These are phyloP conservation scores for Cyclura pinguis DNA, from an alignment of 2,797 vertebrate genomes.

Conservation along the genomic window DNA sequence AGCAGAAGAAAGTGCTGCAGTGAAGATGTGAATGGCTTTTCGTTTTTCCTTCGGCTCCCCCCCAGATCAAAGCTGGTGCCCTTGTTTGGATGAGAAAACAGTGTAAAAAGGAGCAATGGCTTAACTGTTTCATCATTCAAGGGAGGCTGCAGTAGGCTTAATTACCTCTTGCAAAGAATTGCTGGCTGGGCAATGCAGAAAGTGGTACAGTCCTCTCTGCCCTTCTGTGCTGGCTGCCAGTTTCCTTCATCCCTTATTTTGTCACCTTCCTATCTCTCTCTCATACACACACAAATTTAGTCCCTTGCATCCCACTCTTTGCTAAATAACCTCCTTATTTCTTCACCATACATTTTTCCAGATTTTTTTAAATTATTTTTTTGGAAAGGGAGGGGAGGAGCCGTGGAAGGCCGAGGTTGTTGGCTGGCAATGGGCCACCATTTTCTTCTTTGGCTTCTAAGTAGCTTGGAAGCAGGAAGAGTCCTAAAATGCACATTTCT, in stretches of 20 bases:
- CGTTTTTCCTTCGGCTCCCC: too few relatives aligned
- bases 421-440: not conserved
- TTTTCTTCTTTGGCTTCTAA: not conserved
- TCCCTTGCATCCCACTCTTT: not conserved
- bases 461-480: not conserved
- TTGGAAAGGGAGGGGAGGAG: not conserved
- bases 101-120: not conserved
- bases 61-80: too few relatives aligned
- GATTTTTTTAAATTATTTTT: too few relatives aligned
- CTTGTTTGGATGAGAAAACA: not conserved
- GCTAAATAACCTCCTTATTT: too few relatives aligned
- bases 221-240: not conserved
- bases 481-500: not conserved
- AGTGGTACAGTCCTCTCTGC: too few relatives aligned
- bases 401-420: not conserved
- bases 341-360: too few relatives aligned
- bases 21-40: not conserved
- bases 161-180: not conserved
- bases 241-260: not conserved
- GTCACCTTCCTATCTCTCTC: not conserved
- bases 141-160: too few relatives aligned
- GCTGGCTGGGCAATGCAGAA: not conserved
- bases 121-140: accelerated
- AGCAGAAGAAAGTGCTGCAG: not conserved
- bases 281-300: not conserved